Base-by-base conservation (phyloP, 2,113 vertebrate species). In the Sprattus sprattus region DNA sequence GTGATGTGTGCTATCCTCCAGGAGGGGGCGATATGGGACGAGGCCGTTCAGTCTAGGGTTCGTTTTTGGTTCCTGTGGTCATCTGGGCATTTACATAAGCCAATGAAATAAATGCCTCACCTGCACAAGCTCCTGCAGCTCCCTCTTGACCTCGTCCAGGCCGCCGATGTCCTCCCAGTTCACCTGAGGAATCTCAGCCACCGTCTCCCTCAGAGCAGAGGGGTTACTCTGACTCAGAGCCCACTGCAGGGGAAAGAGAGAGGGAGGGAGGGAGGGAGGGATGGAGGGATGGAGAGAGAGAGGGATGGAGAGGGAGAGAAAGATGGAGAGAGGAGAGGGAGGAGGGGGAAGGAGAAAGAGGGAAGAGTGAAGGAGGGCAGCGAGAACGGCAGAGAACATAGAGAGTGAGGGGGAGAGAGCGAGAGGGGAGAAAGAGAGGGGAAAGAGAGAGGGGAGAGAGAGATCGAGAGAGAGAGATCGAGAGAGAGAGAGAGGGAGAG, bases 101-200 rank as follows among this genome's bases (percentile, higher is more conserved):
- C 39, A 39, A 1, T 39, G 39, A 39, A 39, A 39, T 39, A 39
- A 39, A 39, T 39, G 60, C 8, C 25, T 71, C 75, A 92, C 91
- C 92, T 93, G 92, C 52, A 93, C 92, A 8, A 93, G 89, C 81
- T 93, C 92, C 87, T 93, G 92, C n/a, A 93, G 89, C 44, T 93
- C 92, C 25, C 91, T 85, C 82, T 93, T 93, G 45, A 93, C 92
- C 52, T 91, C 89, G 1, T 87, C 89, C 82, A 93, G 87, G 6
- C 92, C 92, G 25, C 92, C 92, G 7, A 93, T 91, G 85, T 93
- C 92, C 64, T 93, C 92, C 92, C 92, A 93, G 87, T 88, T 93
- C 1, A 93, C 91, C 3, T 92, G 86, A 22, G 92, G 92, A 9
- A 93, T 88, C 86, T 93, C 92, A 6, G 85, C 92, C 81, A 91